These are phyloP conservation scores for Merops nubicus DNA, from an alignment of 2,113 vertebrate species.

Conservation along the genomic window DNA sequence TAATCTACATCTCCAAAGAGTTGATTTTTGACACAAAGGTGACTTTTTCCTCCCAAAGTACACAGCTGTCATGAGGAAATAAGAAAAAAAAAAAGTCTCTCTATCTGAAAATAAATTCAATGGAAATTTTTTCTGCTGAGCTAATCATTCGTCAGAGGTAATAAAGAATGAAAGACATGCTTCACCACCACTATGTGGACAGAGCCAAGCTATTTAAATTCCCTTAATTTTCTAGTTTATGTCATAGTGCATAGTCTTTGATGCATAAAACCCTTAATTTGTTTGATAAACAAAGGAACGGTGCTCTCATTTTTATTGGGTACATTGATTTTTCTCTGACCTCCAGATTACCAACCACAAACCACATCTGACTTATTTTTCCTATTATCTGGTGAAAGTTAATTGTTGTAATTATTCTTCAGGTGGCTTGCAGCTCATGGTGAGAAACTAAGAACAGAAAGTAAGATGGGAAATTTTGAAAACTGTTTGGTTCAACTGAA, in stretches of 20 bases:
- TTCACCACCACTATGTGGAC: background rate
- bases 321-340: background rate
- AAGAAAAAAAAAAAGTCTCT: background rate
- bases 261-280: background rate
- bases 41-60: background rate
- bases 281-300: background rate
- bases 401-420: background rate
- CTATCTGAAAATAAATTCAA: background rate
- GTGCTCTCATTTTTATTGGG: background rate
- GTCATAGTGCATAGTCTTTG: background rate
- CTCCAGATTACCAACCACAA: background rate
- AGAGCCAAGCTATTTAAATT: background rate
- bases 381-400: background rate
- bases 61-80: background rate
- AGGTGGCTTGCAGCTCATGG: background rate
- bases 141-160: background rate
- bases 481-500: background rate
- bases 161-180: background rate
- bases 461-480: background rate
- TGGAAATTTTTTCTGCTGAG: background rate
- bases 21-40: background rate
- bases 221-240: background rate
- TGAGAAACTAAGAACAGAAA: background rate
- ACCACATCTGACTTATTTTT: background rate
- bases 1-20: fast-evolving